A percentile compares a stretch with the other conserved stretches of the same genome.
phyloP scores from a whole-genome alignment of 2,888 invertebrate species.

The Machimus atricapillus region DNA sequence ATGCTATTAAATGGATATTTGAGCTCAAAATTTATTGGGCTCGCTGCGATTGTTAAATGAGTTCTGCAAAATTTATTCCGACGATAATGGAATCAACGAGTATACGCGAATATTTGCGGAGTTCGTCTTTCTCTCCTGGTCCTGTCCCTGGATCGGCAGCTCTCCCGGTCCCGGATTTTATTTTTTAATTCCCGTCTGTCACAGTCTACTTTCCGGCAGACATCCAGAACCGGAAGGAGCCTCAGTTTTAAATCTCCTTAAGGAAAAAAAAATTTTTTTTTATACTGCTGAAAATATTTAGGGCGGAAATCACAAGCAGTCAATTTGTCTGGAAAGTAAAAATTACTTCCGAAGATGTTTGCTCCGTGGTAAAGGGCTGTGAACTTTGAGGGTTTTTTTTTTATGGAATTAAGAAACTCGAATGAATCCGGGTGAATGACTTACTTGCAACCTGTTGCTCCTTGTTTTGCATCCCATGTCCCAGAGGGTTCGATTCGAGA shows the following conservation, averaged over 20 bases:
- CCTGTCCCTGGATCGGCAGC: background rate
- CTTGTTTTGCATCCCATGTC: background rate
- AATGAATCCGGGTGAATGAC: background rate
- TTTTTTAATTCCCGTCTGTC: slow-evolving; percentile 49
- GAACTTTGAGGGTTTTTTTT: background rate
- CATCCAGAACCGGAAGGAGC: slow-evolving; percentile 26
- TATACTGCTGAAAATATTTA: background rate
- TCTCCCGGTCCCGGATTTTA: slow-evolving; percentile 5
- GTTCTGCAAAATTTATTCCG: slow-evolving; percentile 51
- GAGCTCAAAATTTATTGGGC: slow-evolving; percentile 50
- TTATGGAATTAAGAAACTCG: slow-evolving; percentile 26
- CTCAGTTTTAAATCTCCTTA: slow-evolving; percentile 39
- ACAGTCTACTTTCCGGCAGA: slow-evolving; percentile 48
- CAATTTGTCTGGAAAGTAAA: slow-evolving; percentile 63
- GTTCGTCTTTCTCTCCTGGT: background rate
- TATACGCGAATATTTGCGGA: slow-evolving; percentile 6
- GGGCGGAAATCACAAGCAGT: slow-evolving; percentile 61
- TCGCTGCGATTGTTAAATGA: slow-evolving; percentile 51
- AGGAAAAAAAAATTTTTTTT: background rate
- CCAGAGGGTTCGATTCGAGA: background rate
- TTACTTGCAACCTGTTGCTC: background rate
- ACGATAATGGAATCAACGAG: slow-evolving; percentile 35
- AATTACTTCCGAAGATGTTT: slow-evolving; percentile 58
- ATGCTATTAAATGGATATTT: slow-evolving; percentile 51
- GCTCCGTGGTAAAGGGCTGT: background rate